Conservation (phyloP, 30 jellyfish, hydroid and myxozoan species). For the Chironex yamaguchii region DNA sequence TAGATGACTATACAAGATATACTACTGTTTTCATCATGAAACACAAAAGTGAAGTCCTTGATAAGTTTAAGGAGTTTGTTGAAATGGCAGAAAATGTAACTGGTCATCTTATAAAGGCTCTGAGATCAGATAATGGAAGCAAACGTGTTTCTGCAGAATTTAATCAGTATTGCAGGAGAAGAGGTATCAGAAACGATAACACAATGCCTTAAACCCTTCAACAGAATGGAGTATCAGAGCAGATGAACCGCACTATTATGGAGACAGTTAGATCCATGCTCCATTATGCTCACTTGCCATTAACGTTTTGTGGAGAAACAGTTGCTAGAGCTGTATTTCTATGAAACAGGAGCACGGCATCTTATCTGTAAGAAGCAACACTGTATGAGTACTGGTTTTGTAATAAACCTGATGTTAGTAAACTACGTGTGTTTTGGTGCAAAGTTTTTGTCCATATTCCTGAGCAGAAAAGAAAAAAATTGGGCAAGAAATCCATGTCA, state of each 20-base stretch:
- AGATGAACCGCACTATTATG: constrained; percentile 68
- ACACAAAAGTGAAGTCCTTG: constrained; percentile 44
- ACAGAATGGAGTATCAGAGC: constrained; percentile 66
- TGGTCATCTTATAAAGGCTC: not conserved
- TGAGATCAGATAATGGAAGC: constrained; percentile 44
- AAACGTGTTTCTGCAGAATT: no score
- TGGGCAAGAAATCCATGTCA: constrained; percentile 24
- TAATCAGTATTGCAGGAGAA: no score
- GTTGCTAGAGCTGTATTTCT: constrained; percentile 18
- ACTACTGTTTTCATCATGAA: constrained; percentile 39
- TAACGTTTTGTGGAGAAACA: constrained; percentile 61
- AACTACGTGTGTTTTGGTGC: no score
- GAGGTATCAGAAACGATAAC: not conserved
- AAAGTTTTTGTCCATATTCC: constrained; percentile 61
- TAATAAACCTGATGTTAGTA: constrained; percentile 34
- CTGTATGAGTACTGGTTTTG: constrained; percentile 64
- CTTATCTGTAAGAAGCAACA: constrained; percentile 6
- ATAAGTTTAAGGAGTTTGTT: constrained; percentile 10
- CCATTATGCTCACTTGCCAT: constrained; percentile 46
- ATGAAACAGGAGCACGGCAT: constrained; percentile 50
- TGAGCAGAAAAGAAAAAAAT: constrained; percentile 10
- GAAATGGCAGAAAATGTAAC: constrained; percentile 5
- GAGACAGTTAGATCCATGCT: constrained; percentile 67
- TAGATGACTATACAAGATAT: constrained; percentile 32
- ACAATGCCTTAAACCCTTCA: constrained; percentile 35